Evolutionary conservation across 1,140 invertebrate species (phyloP).

Genomic region (Nilaparvata lugens): DNA sequence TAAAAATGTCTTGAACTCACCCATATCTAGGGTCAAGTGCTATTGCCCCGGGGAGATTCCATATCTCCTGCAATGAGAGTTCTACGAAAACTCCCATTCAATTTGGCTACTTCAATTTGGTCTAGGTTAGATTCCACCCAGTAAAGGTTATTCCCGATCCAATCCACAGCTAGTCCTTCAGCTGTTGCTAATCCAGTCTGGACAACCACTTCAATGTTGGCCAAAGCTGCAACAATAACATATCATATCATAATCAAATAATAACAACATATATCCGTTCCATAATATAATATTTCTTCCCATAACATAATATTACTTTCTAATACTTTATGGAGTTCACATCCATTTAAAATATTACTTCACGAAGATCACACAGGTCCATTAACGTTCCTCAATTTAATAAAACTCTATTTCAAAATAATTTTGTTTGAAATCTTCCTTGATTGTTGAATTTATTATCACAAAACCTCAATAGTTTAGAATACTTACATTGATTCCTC

Average conservation of each 20-base stretch:
- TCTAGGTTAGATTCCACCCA: constrained; percentile 78
- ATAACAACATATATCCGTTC: too few species aligned
- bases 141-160: constrained; percentile 74
- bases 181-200: constrained; percentile 74
- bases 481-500: too few species aligned
- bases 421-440: too few species aligned
- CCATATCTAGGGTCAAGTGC: constrained; percentile 73
- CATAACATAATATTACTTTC: background rate
- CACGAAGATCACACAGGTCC: too few species aligned
- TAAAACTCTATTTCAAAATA: too few species aligned
- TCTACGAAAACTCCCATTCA: constrained; percentile 67
- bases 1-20: constrained; percentile 32
- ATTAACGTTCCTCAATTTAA: too few species aligned
- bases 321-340: background rate
- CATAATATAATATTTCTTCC: too few species aligned
- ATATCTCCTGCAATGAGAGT: constrained; percentile 77
- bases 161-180: constrained; percentile 79
- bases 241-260: too few species aligned
- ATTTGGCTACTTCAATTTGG: constrained; percentile 79
- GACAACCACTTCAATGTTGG: constrained; percentile 72
- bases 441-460: too few species aligned
- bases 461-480: too few species aligned
- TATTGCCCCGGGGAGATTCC: constrained; percentile 73
- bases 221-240: constrained; percentile 45
- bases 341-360: too few species aligned